phyloP scores from a whole-genome alignment of 2,888 invertebrate species.

The Apamea crenata region DNA sequence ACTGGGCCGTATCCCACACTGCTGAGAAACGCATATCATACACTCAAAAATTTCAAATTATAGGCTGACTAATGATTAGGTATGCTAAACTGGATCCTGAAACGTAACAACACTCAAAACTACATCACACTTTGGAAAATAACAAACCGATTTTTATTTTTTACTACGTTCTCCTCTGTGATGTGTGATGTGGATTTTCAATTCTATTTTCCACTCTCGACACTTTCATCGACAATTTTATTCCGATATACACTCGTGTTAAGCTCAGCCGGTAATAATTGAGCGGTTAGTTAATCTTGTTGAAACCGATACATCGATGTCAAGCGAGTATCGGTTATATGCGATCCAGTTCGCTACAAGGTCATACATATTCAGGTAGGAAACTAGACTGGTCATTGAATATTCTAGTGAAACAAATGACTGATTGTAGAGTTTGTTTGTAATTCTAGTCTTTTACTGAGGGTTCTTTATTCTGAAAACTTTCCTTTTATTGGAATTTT shows the following conservation, averaged over 20 bases:
- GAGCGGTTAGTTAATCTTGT: constrained; percentile 28
- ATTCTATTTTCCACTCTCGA: neutral
- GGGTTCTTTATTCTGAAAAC: neutral
- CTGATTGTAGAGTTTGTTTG: neutral
- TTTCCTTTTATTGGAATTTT: too few relatives aligned
- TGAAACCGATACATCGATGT: constrained; percentile 25
- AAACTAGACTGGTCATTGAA: neutral
- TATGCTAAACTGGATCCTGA: neutral
- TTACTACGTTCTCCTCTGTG: neutral
- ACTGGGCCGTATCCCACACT: too few relatives aligned
- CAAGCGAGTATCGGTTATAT: neutral
- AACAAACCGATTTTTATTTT: neutral
- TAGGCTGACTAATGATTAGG: neutral
- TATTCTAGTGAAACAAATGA: constrained; percentile 3
- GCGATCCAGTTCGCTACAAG: constrained; percentile 18
- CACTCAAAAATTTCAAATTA: neutral
- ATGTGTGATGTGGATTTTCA: neutral
- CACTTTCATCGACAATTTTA: neutral
- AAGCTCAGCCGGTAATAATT: neutral
- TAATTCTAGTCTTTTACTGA: neutral
- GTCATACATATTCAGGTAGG: constrained; percentile 11
- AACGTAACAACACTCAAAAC: neutral
- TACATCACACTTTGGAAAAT: neutral
- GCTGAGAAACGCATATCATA: too few relatives aligned
- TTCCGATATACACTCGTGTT: neutral